phyloP scores from a whole-genome alignment of 2,113 vertebrate species.

The Piprites chloris region DNA sequence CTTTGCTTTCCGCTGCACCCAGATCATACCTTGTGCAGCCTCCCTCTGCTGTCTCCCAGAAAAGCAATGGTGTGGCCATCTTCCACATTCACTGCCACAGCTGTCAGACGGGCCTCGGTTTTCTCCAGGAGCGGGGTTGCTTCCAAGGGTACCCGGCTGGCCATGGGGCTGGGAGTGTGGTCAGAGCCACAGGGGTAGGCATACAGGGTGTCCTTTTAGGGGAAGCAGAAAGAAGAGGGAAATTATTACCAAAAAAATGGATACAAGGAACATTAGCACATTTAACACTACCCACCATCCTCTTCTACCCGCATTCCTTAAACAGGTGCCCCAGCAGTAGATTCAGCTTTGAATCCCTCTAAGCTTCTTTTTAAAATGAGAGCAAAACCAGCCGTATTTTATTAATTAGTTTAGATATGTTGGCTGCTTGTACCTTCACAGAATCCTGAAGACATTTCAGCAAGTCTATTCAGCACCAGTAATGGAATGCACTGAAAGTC shows the following conservation, averaged over 20 bases:
- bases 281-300: background rate
- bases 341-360: background rate
- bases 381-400: background rate
- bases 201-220: constrained; percentile 86
- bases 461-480: background rate
- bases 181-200: constrained; percentile 96
- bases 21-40: constrained; percentile 86
- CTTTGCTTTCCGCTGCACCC: background rate
- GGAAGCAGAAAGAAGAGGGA: background rate
- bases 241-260: background rate
- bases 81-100: constrained; percentile 87
- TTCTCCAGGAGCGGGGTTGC: constrained; percentile 84
- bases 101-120: constrained; percentile 83
- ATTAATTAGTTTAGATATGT: background rate
- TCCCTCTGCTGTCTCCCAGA: constrained; percentile 90
- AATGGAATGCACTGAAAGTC: background rate
- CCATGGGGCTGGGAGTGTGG: constrained; percentile 97
- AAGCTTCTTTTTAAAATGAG: background rate
- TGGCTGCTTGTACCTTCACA: background rate
- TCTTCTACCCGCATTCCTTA: background rate
- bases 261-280: background rate
- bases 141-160: constrained; percentile 84
- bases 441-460: background rate
- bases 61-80: constrained; percentile 88
- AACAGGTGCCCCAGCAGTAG: background rate